phyloP scores from a whole-genome alignment of 2,113 vertebrate genomes.

The Chinchilla lanigera region DNA sequence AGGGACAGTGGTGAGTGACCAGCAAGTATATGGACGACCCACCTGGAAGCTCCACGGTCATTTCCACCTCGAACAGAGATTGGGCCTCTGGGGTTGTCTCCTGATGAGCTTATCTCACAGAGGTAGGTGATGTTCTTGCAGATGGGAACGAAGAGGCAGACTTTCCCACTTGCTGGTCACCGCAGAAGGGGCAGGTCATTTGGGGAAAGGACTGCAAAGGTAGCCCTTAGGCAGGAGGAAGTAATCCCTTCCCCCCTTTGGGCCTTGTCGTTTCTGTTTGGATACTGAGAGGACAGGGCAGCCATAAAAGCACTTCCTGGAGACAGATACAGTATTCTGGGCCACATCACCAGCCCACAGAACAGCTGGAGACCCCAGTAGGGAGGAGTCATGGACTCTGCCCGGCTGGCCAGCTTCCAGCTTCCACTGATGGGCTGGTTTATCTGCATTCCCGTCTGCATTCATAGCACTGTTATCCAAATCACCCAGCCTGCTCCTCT shows the following conservation, averaged over 20 bases:
- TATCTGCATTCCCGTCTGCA: rapidly evolving
- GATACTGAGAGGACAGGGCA: background rate
- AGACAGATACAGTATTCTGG: background rate
- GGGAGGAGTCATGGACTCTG: background rate
- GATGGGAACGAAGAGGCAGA: background rate
- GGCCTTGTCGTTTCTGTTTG: background rate
- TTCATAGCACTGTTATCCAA: background rate
- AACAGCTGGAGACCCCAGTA: rapidly evolving
- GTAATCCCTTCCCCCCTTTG: background rate
- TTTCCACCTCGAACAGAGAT: background rate
- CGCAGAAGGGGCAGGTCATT: background rate
- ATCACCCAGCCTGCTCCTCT: too few relatives aligned
- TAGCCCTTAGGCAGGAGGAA: background rate
- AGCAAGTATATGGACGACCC: background rate
- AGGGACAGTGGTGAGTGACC: background rate
- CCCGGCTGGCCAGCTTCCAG: background rate
- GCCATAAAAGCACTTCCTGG: background rate
- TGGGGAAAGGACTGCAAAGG: too few relatives aligned
- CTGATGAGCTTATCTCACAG: background rate
- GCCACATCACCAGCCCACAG: background rate
- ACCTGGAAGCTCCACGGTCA: background rate
- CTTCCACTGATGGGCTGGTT: too few relatives aligned
- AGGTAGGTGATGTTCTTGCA: background rate
- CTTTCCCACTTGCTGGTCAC: background rate
- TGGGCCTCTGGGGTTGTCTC: background rate